Conservation (phyloP, 2,113 vertebrate species). For the Hippolais icterina region DNA sequence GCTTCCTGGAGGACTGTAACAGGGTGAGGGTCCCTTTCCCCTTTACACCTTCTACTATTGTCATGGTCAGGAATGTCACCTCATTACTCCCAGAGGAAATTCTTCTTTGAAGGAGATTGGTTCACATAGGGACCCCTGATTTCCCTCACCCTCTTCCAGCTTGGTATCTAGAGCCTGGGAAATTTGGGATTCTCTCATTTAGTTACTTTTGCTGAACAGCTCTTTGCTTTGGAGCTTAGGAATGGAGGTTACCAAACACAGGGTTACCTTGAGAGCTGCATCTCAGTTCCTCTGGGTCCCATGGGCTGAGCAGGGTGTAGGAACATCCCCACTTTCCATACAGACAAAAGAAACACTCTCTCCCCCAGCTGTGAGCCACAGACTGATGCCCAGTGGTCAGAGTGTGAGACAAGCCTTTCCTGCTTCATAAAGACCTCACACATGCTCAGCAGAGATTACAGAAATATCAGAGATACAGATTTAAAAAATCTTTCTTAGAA, state of each 20-base stretch:
- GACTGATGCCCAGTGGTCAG: neutral
- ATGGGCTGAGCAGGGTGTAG: neutral
- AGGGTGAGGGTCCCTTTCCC: constrained; percentile 73
- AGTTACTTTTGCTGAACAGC: neutral
- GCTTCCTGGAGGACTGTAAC: constrained; percentile 97
- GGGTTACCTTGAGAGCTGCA: neutral
- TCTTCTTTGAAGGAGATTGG: neutral
- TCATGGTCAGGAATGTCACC: neutral
- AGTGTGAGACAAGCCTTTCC: neutral
- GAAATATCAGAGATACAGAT: neutral
- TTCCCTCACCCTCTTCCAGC: neutral
- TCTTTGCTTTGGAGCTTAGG: neutral
- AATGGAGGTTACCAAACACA: neutral
- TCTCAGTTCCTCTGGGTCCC: neutral
- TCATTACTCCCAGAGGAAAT: neutral
- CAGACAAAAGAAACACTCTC: neutral
- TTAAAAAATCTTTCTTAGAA: neutral
- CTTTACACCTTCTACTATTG: neutral
- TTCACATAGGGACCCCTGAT: neutral
- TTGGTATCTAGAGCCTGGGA: neutral
- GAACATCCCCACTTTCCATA: neutral
- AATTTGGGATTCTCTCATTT: neutral
- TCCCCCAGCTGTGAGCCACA: neutral
- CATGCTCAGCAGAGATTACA: neutral
- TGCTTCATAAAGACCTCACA: neutral